Conservation (phyloP, 2,113 vertebrate genomes). For the Lepus americanus region DNA sequence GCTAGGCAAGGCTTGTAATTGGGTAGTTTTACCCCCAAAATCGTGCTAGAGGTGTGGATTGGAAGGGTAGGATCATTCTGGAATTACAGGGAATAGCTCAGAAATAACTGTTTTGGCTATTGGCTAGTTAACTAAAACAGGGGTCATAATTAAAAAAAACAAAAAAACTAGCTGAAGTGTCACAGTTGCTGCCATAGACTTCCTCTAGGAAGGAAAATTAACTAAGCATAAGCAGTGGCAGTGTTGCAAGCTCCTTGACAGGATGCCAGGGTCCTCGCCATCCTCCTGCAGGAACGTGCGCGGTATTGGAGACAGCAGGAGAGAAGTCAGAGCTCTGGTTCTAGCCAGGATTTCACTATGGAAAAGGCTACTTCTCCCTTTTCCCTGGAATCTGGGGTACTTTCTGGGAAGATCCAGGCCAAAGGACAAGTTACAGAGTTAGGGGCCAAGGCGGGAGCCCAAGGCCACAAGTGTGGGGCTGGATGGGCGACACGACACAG, state of each 20-base stretch:
- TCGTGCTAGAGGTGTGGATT: neutral
- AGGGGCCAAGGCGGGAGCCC: neutral
- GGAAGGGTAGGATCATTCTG: neutral
- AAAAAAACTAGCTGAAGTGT: neutral
- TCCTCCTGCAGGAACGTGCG: neutral
- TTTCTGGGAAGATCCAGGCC: neutral
- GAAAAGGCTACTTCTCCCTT: neutral
- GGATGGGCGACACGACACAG: neutral
- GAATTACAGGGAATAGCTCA: neutral
- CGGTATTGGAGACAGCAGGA: neutral
- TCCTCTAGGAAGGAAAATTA: neutral
- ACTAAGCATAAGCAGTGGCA: neutral
- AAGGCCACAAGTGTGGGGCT: neutral
- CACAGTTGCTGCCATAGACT: neutral
- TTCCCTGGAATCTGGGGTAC: neutral
- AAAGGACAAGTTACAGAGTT: neutral
- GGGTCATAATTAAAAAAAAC: neutral
- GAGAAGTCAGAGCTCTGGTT: neutral
- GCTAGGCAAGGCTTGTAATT: neutral
- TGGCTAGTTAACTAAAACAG: conserved; percentile 39
- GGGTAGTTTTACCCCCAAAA: neutral
- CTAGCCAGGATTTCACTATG: neutral
- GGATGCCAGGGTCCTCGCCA: fast-evolving
- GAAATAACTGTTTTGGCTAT: neutral
- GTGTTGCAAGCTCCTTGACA: neutral